These are phyloP conservation scores for Drosophila simulans DNA, from an alignment of 1,140 invertebrate genomes.

Conservation along the genomic window DNA sequence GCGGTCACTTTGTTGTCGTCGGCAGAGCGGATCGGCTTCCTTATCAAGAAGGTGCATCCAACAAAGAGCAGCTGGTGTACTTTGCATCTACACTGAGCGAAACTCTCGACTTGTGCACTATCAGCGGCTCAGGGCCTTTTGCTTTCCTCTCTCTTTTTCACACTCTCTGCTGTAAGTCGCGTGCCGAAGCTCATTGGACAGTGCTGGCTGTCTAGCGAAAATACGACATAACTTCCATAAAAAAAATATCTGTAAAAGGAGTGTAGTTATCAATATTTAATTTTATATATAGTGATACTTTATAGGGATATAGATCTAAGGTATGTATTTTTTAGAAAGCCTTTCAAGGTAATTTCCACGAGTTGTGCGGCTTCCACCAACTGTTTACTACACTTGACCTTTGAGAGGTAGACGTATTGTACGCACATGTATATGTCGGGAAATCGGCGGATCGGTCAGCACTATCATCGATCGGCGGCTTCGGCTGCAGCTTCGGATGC, in stretches of 20 bases:
- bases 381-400: neutral
- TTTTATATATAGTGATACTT: too few relatives aligned
- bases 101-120: neutral
- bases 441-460: neutral
- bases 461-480: conserved; percentile 8
- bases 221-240: neutral
- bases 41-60: conserved; percentile 56
- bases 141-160: neutral
- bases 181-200: conserved; percentile 1
- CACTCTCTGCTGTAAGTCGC: conserved; percentile 9
- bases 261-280: too few relatives aligned
- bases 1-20: conserved; percentile 63
- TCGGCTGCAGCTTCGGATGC: conserved; percentile 29
- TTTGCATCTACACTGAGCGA: conserved; percentile 53
- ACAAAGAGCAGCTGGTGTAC: conserved; percentile 31
- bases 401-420: neutral
- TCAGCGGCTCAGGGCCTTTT: conserved; percentile 1
- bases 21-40: neutral
- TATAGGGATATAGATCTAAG: too few relatives aligned
- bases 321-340: too few relatives aligned
- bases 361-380: neutral
- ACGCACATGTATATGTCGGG: neutral
- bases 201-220: neutral
- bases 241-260: neutral
- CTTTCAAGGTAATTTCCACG: neutral